These are phyloP conservation scores for Crocidura indochinensis DNA, from an alignment of 2,797 vertebrate species.

Conservation along the genomic window DNA sequence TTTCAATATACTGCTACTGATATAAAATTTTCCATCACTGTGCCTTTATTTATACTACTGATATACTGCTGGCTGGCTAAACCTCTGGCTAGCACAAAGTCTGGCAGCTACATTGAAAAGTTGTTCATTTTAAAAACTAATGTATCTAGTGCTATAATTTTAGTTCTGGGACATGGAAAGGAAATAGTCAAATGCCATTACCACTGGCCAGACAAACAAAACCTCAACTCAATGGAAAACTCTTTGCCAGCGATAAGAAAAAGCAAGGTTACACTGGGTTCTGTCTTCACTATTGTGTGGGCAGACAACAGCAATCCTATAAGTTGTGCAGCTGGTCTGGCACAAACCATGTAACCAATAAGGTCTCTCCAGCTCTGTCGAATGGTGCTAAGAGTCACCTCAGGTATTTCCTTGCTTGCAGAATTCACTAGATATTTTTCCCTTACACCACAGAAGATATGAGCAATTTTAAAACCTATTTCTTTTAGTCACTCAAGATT, in stretches of 20 bases:
- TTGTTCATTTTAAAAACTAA: constrained; percentile 18
- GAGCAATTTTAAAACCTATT: not conserved
- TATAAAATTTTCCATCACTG: not conserved
- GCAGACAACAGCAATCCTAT: not conserved
- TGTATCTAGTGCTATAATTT: constrained; percentile 35
- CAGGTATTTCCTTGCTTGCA: not conserved
- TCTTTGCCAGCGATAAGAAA: not conserved
- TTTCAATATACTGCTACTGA: not conserved
- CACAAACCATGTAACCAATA: not conserved
- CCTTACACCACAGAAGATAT: not conserved
- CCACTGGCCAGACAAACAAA: not conserved
- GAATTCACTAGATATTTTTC: fast-evolving
- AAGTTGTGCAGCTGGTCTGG: not conserved
- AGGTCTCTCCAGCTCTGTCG: not conserved
- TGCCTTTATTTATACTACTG: not conserved
- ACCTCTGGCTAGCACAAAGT: not conserved
- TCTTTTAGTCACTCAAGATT: not conserved
- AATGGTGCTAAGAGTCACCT: not conserved
- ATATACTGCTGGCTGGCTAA: not conserved
- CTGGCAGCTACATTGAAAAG: not conserved
- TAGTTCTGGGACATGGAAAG: constrained; percentile 21
- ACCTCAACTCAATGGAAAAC: not conserved
- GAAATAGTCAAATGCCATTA: constrained; percentile 24
- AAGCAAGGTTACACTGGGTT: not conserved
- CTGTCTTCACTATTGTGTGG: not conserved